A percentile compares a stretch with the other conserved stretches of the same genome.
Conservation (phyloP, 2,797 vertebrate genomes). For the Acanthurus leucopareius region DNA sequence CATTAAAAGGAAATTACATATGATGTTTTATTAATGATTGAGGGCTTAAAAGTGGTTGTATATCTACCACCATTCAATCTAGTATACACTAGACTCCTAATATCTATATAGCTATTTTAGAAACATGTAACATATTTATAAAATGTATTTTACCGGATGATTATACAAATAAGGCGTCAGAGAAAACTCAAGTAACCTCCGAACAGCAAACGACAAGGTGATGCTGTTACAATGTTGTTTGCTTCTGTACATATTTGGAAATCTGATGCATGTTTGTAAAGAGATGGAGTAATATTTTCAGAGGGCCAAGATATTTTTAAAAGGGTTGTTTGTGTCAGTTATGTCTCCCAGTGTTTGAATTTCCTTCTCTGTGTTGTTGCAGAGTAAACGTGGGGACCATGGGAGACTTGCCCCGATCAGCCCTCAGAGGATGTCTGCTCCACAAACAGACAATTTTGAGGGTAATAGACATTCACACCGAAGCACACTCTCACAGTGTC, state of each 20-base stretch:
- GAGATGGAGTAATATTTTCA: constrained; percentile 13
- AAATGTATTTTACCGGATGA: not conserved
- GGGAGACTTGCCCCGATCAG: constrained; percentile 44
- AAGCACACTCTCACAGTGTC: constrained; percentile 37
- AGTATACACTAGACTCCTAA: not conserved
- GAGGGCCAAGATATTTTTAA: constrained; percentile 22
- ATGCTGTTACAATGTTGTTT: not conserved
- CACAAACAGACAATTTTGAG: constrained; percentile 40
- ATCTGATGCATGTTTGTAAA: constrained; percentile 6
- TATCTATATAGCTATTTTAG: not conserved
- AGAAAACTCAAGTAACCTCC: not conserved
- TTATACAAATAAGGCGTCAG: not conserved
- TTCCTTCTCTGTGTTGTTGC: constrained; percentile 32
- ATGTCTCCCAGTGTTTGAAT: constrained; percentile 42
- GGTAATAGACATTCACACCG: constrained; percentile 28
- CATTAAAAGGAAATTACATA: constrained; percentile 33
- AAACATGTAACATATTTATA: not conserved
- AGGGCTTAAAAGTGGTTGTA: constrained; percentile 30
- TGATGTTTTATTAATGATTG: constrained; percentile 60
- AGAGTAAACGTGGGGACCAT: constrained; percentile 30
- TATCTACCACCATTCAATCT: not conserved
- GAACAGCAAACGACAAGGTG: not conserved
- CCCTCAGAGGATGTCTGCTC: constrained; percentile 39
- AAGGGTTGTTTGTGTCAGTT: constrained; percentile 22
- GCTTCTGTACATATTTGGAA: constrained; percentile 11